Percentiles rank a stretch among this genome's conserved stretches.
Conservation (phyloP, 2,888 invertebrate species). For the Elysia crispata region DNA sequence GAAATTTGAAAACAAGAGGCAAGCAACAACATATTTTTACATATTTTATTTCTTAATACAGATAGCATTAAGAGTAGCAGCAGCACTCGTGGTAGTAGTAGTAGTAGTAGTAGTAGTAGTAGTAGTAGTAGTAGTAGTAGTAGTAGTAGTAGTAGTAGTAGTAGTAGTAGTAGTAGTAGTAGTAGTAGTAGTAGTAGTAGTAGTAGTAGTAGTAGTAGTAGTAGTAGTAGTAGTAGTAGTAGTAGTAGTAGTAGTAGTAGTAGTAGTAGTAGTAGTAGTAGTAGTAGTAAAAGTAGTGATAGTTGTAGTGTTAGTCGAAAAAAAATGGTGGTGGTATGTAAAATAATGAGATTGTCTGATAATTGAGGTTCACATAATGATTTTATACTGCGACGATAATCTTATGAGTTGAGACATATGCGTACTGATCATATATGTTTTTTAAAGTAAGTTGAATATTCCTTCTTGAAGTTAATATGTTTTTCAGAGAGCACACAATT, state of each 20-base stretch:
- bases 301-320: background rate
- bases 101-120: background rate
- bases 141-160: slow-evolving; percentile 23
- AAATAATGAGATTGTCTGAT: too few relatives aligned
- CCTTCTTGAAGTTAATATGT: too few relatives aligned
- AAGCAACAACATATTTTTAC: too few relatives aligned
- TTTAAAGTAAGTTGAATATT: too few relatives aligned
- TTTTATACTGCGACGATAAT: too few relatives aligned
- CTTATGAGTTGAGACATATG: too few relatives aligned
- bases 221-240: slow-evolving; percentile 1
- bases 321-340: background rate
- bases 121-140: background rate
- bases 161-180: slow-evolving; percentile 5
- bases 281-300: background rate
- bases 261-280: background rate
- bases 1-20: too few relatives aligned
- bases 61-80: too few relatives aligned
- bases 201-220: slow-evolving; percentile 16
- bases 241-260: background rate
- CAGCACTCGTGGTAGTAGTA: too few relatives aligned
- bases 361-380: too few relatives aligned
- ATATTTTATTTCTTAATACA: background rate
- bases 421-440: too few relatives aligned
- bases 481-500: too few relatives aligned
- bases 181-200: background rate